Conservation (phyloP, 30 jellyfish, hydroid and myxozoan species). For the Chrysaora quinquecirrha region DNA sequence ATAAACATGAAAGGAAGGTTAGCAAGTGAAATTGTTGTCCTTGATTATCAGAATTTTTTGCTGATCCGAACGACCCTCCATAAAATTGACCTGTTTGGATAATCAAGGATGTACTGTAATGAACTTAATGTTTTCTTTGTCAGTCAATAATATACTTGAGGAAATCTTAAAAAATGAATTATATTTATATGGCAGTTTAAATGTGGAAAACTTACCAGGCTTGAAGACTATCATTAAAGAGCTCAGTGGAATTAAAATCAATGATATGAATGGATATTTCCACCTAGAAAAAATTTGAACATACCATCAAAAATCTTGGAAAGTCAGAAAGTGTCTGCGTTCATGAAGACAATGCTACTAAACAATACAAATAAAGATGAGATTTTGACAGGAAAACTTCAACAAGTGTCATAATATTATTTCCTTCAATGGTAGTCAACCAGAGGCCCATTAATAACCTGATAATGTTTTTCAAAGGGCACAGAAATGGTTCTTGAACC, state of each 20-base stretch:
- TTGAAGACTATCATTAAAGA: conserved; percentile 19
- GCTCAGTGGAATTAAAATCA: conserved; percentile 32
- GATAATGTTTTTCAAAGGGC: background rate
- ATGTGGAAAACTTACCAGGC: conserved; percentile 54
- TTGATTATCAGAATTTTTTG: too few relatives aligned
- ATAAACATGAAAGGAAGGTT: too few relatives aligned
- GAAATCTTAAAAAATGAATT: too few relatives aligned
- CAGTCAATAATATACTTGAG: background rate
- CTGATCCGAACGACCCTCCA: background rate
- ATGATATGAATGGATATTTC: conserved; percentile 69
- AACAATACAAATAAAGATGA: background rate
- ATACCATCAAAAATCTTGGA: background rate
- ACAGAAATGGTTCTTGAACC: too few relatives aligned
- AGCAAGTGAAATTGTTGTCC: too few relatives aligned
- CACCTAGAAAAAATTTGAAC: conserved; percentile 44
- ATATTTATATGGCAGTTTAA: background rate
- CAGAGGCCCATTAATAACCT: background rate
- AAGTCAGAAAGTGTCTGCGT: background rate
- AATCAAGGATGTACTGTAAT: too few relatives aligned
- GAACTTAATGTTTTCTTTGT: background rate
- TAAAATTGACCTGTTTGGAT: background rate
- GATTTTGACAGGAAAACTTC: background rate
- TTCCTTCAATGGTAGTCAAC: background rate
- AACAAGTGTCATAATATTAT: background rate
- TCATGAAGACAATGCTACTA: background rate